Base-by-base conservation (phyloP, 2,888 invertebrate species). In the Sinodicranocentrus sp. region DNA sequence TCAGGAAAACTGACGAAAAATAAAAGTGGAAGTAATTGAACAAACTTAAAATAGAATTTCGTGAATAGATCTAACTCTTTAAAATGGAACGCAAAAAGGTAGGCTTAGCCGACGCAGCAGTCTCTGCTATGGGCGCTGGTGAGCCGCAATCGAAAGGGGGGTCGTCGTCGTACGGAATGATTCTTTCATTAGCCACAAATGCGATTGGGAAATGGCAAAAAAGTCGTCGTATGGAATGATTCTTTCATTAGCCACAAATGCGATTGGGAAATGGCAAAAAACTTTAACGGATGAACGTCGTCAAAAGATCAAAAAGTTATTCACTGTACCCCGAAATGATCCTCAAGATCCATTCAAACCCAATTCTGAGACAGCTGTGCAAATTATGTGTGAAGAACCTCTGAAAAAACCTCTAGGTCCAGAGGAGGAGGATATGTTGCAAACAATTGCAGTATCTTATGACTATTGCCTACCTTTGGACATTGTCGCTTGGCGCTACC, bases 291-390 rank as follows among this genome's bases (percentile, higher is more conserved):
- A 28, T 1, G 84, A 84, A 5, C 71, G 72, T 2, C 26, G 79
- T 1, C 25, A 43, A 33, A 75, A 70, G 52, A 73, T 84, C 19
- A 26, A 54, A 13, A 48, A 70, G 5, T 59, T 79, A 19, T 84
- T 84, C 21, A 72, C 75, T 0, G 71, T 82, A 21, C 85, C 77
- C 13, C 52, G 87, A 65, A 77, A 87, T 68, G 86, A 87, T 48
- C 84, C 84, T 10, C 15, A 19, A 0, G 86, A 87, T 54, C 44
- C 71, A 15, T 87, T 67, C 57, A 87, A 87, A 57, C 86, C 84
- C 10, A 86, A 80, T 44, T 83, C 87, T 0, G 68, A 79, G 54
- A 26, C 28, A 1, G 63, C 57, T 17, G 71, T 84, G 15, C 61
- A 71, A 21, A 59, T 67, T 1, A 25, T 84, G 21, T 57, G 68